A percentile compares a stretch with the other conserved stretches of the same genome.
Evolutionary conservation across 1,140 invertebrate genomes (phyloP).

Genomic region (Drosophila willistoni): DNA sequence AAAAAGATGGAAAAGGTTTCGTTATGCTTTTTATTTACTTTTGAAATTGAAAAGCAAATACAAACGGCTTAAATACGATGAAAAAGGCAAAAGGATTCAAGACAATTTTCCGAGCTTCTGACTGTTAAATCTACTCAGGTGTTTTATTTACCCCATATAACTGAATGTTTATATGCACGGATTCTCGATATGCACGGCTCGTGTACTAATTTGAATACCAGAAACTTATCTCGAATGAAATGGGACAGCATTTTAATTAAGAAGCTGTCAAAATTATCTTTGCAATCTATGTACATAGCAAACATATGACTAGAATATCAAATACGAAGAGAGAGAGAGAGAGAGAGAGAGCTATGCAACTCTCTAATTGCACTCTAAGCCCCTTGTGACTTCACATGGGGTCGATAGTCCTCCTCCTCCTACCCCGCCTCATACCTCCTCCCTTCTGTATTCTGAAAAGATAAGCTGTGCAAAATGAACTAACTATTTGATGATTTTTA

Average conservation of each 20-base stretch:
- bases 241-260: conserved; percentile 76
- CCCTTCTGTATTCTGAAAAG: not conserved
- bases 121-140: conserved; percentile 2
- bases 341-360: not conserved
- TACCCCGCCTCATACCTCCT: too few relatives aligned
- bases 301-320: conserved; percentile 39
- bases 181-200: not conserved
- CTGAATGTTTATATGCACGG: not conserved
- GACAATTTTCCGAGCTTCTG: not conserved
- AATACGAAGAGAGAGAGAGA: not conserved
- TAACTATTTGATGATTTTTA: conserved; percentile 28
- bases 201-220: not conserved
- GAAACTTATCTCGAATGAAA: not conserved
- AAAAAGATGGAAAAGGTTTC: conserved; percentile 6
- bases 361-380: conserved; percentile 6
- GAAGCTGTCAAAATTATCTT: conserved; percentile 60
- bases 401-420: too few relatives aligned
- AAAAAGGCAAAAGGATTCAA: conserved; percentile 3
- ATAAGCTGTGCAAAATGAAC: conserved; percentile 24
- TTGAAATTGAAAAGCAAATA: conserved; percentile 6
- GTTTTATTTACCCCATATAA: conserved; percentile 5
- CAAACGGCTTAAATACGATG: not conserved
- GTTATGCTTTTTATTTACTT: conserved; percentile 21
- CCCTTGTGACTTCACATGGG: too few relatives aligned
- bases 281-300: conserved; percentile 51